Base-by-base conservation (phyloP, 2,113 vertebrate species). In the Onychostruthus taczanowskii region DNA sequence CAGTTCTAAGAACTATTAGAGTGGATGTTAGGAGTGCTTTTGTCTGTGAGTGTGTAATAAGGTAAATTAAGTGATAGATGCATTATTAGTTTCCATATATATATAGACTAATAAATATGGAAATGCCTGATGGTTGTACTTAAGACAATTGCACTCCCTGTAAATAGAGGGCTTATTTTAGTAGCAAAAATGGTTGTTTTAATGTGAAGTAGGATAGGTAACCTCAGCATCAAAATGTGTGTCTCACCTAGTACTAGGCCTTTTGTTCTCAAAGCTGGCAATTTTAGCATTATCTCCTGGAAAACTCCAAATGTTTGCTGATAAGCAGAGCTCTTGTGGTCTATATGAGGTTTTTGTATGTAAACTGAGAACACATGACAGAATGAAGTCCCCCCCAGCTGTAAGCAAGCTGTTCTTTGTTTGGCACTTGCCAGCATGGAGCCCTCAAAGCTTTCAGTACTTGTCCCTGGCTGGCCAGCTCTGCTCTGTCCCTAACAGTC, bases 21-120 rank as follows among this genome's bases (percentile, higher is more conserved):
- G 70, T 89, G 68, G 43, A 80, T 93, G 67, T 11, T 69, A 46
- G 80, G 80, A 88, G 87, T 88, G 79, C 87, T 86, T 93, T 88
- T 88, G 68, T 67, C 28, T 41, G 23, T 76, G 59, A 80, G 70
- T 61, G 85, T 93, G 3, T 82, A 86, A 89, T 84, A 49, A 52
- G 59, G 79, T 80, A 81, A 95, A 94, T 93, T 84, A 88, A 94
- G 28, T 16, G 56, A 72, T 89, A 73, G 70, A 3, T 87, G 33
- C 0, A 0, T 53, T 89, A 79, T 76, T 90, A 53, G 59, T 73
- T 39, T 80, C 4, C 2, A 6, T 33, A 69, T 87, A 23, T 52
- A 53, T 30, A 28, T 21, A 74, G 84, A 37, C 39, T 77, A 91
- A 85, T 94, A 89, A 93, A 91, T 53, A 89, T 87, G 84, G 52